These are phyloP conservation scores for Gryon sp. DNA, from an alignment of 1,140 invertebrate species.

Conservation along the genomic window DNA sequence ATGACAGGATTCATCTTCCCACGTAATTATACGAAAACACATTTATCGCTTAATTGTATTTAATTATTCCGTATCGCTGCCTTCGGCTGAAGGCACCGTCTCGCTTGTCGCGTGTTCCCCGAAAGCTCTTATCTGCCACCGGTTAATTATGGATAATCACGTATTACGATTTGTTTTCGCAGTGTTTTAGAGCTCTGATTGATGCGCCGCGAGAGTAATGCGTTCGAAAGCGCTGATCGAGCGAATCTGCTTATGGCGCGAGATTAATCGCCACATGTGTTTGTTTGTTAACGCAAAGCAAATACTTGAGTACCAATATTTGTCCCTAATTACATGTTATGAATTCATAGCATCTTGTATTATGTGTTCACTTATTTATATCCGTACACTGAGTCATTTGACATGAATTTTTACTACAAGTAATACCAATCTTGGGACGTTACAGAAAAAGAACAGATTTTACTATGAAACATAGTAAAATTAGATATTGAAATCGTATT, in stretches of 20 bases:
- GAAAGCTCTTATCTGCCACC: slow-evolving; percentile 36
- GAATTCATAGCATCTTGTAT: too few relatives aligned
- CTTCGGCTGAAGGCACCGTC: slow-evolving; percentile 27
- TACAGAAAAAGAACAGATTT: too few relatives aligned
- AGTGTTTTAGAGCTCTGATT: slow-evolving; percentile 27
- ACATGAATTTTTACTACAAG: too few relatives aligned
- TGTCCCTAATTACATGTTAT: too few relatives aligned
- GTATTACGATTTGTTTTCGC: slow-evolving; percentile 54
- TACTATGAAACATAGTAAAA: too few relatives aligned
- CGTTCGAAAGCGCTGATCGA: slow-evolving; percentile 22
- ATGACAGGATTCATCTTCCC: slow-evolving; percentile 55
- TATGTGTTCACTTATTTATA: too few relatives aligned
- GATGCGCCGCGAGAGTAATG: slow-evolving; percentile 3
- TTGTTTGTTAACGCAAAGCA: too few relatives aligned
- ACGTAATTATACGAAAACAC: slow-evolving; percentile 62
- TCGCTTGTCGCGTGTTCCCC: slow-evolving; percentile 1
- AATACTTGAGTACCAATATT: too few relatives aligned
- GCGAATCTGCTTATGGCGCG: background rate
- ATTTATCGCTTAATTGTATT: slow-evolving; percentile 63
- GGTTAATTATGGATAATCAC: slow-evolving; percentile 57
- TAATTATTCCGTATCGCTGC: slow-evolving; percentile 61
- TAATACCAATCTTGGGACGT: too few relatives aligned
- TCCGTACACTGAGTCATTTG: too few relatives aligned
- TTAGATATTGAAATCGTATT: too few relatives aligned
- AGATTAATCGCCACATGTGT: background rate